Percentiles rank a stretch among this genome's conserved stretches.
Conservation (phyloP, 1,140 invertebrate genomes). For the Nomia melanderi region DNA sequence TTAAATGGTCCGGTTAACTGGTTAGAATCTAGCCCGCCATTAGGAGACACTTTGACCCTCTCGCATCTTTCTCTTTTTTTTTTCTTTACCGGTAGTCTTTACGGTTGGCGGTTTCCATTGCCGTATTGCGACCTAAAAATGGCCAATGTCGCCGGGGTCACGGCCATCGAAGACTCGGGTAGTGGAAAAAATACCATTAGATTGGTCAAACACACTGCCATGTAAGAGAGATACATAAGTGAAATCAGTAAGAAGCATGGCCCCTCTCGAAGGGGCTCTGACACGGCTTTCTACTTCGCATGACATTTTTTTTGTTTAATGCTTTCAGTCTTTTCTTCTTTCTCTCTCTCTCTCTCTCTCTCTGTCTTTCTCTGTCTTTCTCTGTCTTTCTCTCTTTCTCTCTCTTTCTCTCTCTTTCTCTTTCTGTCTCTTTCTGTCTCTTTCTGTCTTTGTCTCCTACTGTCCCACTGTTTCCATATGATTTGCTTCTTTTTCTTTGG, state of each 20-base stretch:
- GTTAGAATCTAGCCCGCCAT: conserved; percentile 52
- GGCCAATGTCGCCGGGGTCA: conserved; percentile 87
- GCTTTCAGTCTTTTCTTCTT: conserved; percentile 4
- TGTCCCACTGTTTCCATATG: not conserved
- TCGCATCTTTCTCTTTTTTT: conserved; percentile 72
- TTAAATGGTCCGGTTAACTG: conserved; percentile 18
- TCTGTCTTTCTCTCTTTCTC: too few species aligned
- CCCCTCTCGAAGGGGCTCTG: conserved; percentile 70
- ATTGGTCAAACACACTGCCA: conserved; percentile 81
- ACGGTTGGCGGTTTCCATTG: conserved; percentile 95
- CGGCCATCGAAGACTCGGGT: conserved; percentile 85
- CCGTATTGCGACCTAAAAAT: conserved; percentile 91
- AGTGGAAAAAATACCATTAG: conserved; percentile 81
- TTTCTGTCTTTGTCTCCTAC: too few species aligned
- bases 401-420: not conserved
- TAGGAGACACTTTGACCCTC: conserved; percentile 55
- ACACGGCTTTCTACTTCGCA: conserved; percentile 78
- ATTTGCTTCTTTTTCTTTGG: not conserved
- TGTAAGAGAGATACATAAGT: conserved; percentile 77
- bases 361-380: not conserved
- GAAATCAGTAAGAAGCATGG: conserved; percentile 76
- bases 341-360: not conserved
- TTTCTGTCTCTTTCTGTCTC: not conserved
- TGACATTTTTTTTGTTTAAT: conserved; percentile 67
- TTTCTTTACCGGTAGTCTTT: conserved; percentile 88